Evolutionary conservation across 2,113 vertebrate species (phyloP).

Genomic region (Beaufortia kweichowensis): DNA sequence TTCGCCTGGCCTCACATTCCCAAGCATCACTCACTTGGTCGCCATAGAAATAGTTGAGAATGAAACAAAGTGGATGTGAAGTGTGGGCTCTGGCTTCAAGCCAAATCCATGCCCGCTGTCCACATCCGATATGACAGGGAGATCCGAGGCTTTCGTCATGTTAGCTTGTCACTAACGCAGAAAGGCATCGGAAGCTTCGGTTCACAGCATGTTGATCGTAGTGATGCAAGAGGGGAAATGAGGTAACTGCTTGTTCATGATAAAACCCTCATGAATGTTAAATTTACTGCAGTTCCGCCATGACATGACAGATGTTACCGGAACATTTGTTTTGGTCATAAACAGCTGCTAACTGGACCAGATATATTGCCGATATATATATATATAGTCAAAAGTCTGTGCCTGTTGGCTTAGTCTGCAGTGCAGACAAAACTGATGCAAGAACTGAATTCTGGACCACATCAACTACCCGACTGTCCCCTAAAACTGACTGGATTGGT

Average conservation of each 20-base stretch:
- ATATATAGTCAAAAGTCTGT: neutral
- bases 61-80: constrained; percentile 73
- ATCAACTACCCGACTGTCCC: neutral
- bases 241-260: constrained; percentile 45
- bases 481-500: neutral
- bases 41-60: constrained; percentile 54
- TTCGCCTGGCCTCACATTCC: constrained; percentile 62
- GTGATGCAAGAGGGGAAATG: constrained; percentile 66
- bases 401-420: neutral
- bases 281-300: neutral
- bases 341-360: neutral
- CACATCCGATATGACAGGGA: constrained; percentile 68
- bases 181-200: constrained; percentile 68
- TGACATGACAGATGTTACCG: too few relatives aligned
- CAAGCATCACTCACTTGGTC: constrained; percentile 51
- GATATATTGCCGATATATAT: neutral
- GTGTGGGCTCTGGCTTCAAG: constrained; percentile 70
- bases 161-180: constrained; percentile 66
- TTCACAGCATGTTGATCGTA: constrained; percentile 62
- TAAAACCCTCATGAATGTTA: neutral
- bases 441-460: neutral
- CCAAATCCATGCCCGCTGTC: constrained; percentile 67
- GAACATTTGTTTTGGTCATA: neutral
- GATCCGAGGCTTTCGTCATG: constrained; percentile 65
- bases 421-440: neutral